These are phyloP conservation scores for Aegotheles bennettii DNA, from an alignment of 2,113 vertebrate species.

Conservation along the genomic window DNA sequence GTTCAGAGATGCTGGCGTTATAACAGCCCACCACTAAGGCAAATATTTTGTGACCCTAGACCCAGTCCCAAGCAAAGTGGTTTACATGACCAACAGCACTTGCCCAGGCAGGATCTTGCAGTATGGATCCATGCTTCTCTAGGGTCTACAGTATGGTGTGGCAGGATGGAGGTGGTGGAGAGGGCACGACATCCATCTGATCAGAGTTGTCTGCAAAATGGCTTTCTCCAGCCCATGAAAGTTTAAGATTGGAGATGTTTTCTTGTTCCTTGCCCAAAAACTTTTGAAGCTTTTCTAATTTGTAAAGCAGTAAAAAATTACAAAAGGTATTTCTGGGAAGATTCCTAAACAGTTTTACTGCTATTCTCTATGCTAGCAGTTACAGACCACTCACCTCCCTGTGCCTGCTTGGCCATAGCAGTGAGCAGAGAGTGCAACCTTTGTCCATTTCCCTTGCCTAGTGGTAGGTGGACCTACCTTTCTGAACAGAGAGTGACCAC, in stretches of 20 bases:
- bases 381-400: neutral
- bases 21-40: neutral
- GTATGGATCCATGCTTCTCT: neutral
- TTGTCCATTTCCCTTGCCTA: neutral
- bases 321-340: neutral
- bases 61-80: fast-evolving
- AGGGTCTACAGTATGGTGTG: neutral
- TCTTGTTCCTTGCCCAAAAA: neutral
- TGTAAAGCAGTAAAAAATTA: neutral
- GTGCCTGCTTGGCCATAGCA: neutral
- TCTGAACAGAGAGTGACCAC: neutral
- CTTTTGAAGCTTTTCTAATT: neutral
- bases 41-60: neutral
- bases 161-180: neutral
- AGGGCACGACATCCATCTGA: neutral
- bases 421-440: neutral
- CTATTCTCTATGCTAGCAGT: neutral
- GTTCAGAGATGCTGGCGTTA: neutral
- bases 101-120: fast-evolving
- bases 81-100: neutral
- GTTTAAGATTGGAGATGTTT: neutral
- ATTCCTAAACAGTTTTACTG: neutral
- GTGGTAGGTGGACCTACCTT: neutral
- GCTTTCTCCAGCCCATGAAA: neutral
- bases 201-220: neutral